Conservation (phyloP, 2,113 vertebrate species). For the Ramphastos sulfuratus region DNA sequence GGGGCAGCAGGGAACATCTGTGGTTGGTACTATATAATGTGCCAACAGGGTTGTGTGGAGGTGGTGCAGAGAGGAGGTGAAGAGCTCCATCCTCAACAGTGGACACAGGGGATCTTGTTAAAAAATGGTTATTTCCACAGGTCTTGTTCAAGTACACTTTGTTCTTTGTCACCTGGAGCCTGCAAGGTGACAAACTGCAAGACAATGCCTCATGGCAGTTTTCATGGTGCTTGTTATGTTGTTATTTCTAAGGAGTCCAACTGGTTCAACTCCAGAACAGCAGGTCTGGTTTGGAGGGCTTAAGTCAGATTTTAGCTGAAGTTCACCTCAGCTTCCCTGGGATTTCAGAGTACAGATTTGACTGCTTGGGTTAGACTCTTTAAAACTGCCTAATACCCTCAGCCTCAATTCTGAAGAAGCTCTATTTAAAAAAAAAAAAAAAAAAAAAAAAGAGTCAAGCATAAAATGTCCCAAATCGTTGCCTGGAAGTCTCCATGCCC, state of each 20-base stretch:
- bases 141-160: neutral
- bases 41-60: rapidly evolving
- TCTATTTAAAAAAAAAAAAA: neutral
- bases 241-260: neutral
- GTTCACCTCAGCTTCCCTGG: neutral
- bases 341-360: neutral
- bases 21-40: rapidly evolving
- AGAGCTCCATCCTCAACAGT: rapidly evolving
- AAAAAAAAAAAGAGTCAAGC: neutral
- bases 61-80: neutral
- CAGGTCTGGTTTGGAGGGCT: neutral
- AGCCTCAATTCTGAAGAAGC: neutral
- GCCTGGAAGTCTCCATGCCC: neutral
- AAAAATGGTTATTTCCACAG: neutral
- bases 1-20: rapidly evolving
- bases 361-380: too few relatives aligned
- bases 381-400: neutral
- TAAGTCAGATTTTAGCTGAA: neutral
- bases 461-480: neutral
- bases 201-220: rapidly evolving
- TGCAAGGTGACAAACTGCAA: neutral
- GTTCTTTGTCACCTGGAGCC: neutral
- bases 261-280: neutral
- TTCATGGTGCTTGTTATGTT: neutral
- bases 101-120: rapidly evolving